Percentiles rank a stretch among this genome's conserved stretches.
phyloP scores from a whole-genome alignment of 30 jellyfish, hydroid and myxozoan species.

The Chironex yamaguchii region DNA sequence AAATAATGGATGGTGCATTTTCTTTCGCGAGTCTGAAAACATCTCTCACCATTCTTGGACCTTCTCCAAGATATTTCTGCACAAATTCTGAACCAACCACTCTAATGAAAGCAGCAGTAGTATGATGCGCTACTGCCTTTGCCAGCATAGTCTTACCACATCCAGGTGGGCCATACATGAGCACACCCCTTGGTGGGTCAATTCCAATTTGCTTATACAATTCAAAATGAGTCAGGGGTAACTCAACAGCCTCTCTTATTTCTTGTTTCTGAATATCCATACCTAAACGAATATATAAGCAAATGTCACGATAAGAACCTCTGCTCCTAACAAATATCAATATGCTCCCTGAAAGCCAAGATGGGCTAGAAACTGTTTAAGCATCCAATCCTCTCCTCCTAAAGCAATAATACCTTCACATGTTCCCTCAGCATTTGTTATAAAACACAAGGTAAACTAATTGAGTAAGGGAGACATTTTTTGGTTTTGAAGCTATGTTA shows the following conservation, averaged over 20 bases:
- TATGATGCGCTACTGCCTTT: constrained; percentile 98
- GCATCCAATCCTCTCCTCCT: too few relatives aligned
- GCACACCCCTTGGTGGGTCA: constrained; percentile 98
- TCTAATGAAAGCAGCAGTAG: constrained; percentile 93
- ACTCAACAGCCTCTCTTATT: constrained; percentile 97
- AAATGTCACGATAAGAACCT: too few relatives aligned
- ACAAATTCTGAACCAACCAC: constrained; percentile 99
- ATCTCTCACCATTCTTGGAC: constrained; percentile 98
- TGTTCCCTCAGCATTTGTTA: too few relatives aligned
- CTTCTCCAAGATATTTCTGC: constrained; percentile 97
- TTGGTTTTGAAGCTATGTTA: too few relatives aligned
- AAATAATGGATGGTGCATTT: constrained; percentile 94
- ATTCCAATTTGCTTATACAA: constrained; percentile 95
- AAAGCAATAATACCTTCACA: too few relatives aligned
- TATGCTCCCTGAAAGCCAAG: too few relatives aligned
- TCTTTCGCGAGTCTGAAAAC: constrained; percentile 97
- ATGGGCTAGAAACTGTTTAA: too few relatives aligned
- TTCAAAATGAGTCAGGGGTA: constrained; percentile 94
- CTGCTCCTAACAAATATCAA: too few relatives aligned
- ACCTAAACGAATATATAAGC: too few relatives aligned
- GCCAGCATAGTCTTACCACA: constrained; percentile 98
- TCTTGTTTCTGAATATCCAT: constrained; percentile 98
- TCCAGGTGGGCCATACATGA: constrained; percentile 99
- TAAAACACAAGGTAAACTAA: too few relatives aligned
- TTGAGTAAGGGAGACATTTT: too few relatives aligned